phyloP scores from a whole-genome alignment of 2,113 vertebrate species.

The Rattus rattus region DNA sequence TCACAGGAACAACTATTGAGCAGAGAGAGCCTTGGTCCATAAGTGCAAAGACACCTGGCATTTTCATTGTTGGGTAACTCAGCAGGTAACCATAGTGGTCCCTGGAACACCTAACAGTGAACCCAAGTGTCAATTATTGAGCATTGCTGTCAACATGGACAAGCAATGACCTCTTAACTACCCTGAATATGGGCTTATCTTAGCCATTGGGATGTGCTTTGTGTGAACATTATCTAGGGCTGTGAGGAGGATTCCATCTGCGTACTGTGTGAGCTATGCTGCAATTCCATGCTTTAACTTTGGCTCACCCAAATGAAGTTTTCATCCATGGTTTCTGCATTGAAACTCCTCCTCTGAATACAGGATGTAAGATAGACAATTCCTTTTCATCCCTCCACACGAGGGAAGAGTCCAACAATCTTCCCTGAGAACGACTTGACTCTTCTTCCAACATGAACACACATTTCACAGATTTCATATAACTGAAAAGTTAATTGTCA shows the following conservation, averaged over 20 bases:
- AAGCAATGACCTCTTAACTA: not conserved
- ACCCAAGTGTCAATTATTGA: not conserved
- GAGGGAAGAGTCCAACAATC: fast-evolving
- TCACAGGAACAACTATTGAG: too few relatives aligned
- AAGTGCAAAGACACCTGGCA: too few relatives aligned
- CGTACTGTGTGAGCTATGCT: fast-evolving
- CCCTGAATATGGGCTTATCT: too few relatives aligned
- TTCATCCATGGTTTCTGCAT: not conserved
- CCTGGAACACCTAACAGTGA: not conserved
- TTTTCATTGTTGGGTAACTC: not conserved
- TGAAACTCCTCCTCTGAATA: not conserved
- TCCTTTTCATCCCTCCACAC: fast-evolving
- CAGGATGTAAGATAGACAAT: too few relatives aligned
- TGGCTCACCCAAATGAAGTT: not conserved
- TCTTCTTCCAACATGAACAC: not conserved
- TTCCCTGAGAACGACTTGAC: fast-evolving
- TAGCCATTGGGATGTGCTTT: not conserved
- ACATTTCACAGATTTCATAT: too few relatives aligned
- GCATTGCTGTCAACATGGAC: fast-evolving
- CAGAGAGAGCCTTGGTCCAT: not conserved
- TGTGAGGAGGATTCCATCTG: not conserved
- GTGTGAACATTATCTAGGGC: not conserved
- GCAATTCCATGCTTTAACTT: not conserved
- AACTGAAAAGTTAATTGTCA: not conserved
- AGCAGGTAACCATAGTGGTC: too few relatives aligned